Base-by-base conservation (phyloP, 2,797 vertebrate genomes). In the Artibeus jamaicensis region DNA sequence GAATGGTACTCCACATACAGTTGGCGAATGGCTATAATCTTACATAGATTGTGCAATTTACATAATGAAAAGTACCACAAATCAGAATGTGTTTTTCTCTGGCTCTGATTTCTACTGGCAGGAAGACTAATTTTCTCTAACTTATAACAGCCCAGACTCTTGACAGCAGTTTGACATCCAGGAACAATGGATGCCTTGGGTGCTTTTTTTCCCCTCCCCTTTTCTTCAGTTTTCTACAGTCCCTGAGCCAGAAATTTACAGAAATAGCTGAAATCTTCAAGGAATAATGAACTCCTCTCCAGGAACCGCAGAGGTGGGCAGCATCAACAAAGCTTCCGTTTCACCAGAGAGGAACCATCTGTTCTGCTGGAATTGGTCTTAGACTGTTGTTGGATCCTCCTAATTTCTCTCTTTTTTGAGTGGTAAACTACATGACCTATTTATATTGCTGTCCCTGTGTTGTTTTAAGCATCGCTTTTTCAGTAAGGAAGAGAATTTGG, bases 251-350 rank as follows among this genome's bases (percentile, higher is more conserved):
- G 48, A 90, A 74, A 1, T 3, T 15, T 96, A 16, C 19, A 97
- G 73, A 96, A 96, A 83, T 62, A 94, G 78, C 65, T 86, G 59
- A 96, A 91, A 44, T 93, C 77, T 95, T 95, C 37, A 70, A 89
- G 77, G 57, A 92, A 97, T 34, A 21, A 39, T 71, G 86, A 55
- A 34, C 74, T 84, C 77, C 10, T 94, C 89, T 87, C 67, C 68
- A 91, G 96, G 85, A 97, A 94, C 78, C 94, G 78, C 62, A 67
- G 77, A 97, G 65, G 74, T 94, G 93, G 86, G 93, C 90, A 93
- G n/a, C 32, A 2, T 83, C 53, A 92, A 89, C 82, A 93, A n/a
- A 96, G 77, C 78, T 94, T 98, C 70, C 5, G 0, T 67, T 95
- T 96, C 70, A n/a, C 57, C 81, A 74, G 85, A 92, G 90, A 96